Conservation (phyloP, 2,113 vertebrate species). For the Anoplopoma fimbria region DNA sequence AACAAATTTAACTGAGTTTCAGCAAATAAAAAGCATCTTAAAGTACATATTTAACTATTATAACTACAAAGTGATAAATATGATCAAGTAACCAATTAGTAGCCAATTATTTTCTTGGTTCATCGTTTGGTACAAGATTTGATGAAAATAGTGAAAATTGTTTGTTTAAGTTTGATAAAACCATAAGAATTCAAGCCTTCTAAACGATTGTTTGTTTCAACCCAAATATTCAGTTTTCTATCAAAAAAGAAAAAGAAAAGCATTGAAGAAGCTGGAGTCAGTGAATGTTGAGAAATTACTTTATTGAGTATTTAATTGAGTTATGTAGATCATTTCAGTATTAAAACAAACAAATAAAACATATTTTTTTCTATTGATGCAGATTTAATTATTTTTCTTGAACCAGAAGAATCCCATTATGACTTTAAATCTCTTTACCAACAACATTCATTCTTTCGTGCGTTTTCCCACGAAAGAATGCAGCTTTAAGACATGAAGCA, state of each 20-base stretch:
- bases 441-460: no score
- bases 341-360: background rate
- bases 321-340: no score
- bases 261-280: background rate
- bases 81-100: no score
- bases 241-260: background rate
- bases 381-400: background rate
- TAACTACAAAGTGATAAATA: no score
- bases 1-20: background rate
- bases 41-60: background rate
- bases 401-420: no score
- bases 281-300: background rate
- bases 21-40: background rate
- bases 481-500: no score
- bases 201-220: background rate
- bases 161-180: background rate
- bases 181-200: background rate
- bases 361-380: background rate
- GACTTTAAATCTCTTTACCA: no score
- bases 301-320: background rate
- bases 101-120: background rate
- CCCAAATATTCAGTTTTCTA: background rate
- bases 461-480: no score
- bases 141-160: no score
- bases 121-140: background rate